Percentiles rank a stretch among this genome's conserved stretches.
These are phyloP conservation scores for Gymnothorax reevesii DNA, from an alignment of 2,797 vertebrate genomes.

Conservation along the genomic window DNA sequence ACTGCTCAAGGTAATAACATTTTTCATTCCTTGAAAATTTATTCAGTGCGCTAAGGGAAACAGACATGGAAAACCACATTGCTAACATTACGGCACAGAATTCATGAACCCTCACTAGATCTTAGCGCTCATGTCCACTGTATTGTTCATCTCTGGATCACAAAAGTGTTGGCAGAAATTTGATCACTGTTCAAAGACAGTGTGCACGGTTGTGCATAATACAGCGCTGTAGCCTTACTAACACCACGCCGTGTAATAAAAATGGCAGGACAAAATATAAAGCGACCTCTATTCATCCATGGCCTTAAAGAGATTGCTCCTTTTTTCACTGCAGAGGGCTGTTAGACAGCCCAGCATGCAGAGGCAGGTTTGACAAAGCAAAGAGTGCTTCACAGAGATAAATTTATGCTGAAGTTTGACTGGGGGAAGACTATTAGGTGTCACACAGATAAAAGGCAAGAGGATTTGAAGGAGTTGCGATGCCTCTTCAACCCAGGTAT, in stretches of 20 bases:
- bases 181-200: neutral
- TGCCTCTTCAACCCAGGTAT: no score
- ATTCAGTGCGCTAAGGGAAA: neutral
- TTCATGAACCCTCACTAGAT: no score
- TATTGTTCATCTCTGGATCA: neutral
- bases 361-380: neutral
- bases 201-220: neutral
- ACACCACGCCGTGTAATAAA: neutral
- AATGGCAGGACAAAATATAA: neutral
- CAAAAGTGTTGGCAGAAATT: neutral
- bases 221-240: neutral
- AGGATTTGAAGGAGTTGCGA: neutral
- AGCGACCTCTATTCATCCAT: neutral
- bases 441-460: neutral
- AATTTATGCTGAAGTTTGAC: neutral
- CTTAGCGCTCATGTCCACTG: neutral
- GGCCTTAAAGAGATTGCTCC: neutral
- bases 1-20: no score
- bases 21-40: no score
- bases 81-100: neutral
- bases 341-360: neutral
- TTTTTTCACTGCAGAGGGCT: neutral
- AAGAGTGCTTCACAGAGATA: neutral
- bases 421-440: neutral
- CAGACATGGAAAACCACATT: neutral